These are phyloP conservation scores for Beaufortia kweichowensis DNA, from an alignment of 2,113 vertebrate species.

Conservation along the genomic window DNA sequence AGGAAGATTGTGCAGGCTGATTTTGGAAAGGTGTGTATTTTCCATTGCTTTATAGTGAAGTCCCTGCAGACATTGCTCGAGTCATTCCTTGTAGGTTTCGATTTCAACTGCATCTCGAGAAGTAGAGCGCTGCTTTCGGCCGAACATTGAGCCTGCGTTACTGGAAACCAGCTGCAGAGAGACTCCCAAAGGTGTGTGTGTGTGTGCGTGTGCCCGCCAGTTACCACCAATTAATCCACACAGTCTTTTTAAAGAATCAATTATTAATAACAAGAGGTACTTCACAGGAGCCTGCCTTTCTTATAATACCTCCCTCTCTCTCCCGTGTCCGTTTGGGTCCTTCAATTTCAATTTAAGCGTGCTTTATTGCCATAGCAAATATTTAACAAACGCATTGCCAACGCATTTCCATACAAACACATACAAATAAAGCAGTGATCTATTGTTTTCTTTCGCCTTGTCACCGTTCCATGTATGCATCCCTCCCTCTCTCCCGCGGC, in stretches of 20 bases:
- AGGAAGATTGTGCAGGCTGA: not conserved
- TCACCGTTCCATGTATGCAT: conserved; percentile 32
- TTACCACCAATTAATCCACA: conserved; percentile 72
- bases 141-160: conserved; percentile 66
- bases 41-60: conserved; percentile 6
- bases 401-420: too few species aligned
- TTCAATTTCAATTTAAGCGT: not conserved
- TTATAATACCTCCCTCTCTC: conserved; percentile 4
- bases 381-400: too few species aligned
- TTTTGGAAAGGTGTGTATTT: not conserved
- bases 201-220: conserved; percentile 54
- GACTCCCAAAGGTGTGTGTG: conserved; percentile 64
- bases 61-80: conserved; percentile 32
- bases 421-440: not conserved
- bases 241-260: conserved; percentile 71
- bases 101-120: conserved; percentile 49
- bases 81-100: conserved; percentile 45
- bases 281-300: conserved; percentile 63
- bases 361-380: too few species aligned
- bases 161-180: conserved; percentile 71
- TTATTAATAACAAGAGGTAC: conserved; percentile 75
- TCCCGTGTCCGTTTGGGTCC: not conserved
- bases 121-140: conserved; percentile 57
- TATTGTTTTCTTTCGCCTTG: not conserved
- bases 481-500: not conserved